phyloP scores from a whole-genome alignment of 2,113 vertebrate species.

The Triplophysa tibetana region DNA sequence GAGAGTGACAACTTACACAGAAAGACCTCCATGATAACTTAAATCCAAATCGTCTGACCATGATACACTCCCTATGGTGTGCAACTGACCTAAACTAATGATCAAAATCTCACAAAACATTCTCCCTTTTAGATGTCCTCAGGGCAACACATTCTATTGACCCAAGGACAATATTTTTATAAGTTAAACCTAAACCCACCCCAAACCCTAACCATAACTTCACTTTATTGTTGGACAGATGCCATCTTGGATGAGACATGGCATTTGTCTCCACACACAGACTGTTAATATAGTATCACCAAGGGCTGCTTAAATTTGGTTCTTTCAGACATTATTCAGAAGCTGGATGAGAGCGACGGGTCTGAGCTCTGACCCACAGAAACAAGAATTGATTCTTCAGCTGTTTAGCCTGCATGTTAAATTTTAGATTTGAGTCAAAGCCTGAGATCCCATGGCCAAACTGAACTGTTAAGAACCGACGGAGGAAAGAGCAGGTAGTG shows the following conservation, averaged over 20 bases:
- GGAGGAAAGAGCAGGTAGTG: constrained; percentile 38
- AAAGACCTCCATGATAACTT: too few species aligned
- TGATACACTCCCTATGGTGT: too few species aligned
- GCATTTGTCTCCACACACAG: not conserved
- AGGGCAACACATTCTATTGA: too few species aligned
- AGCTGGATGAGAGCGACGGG: not conserved
- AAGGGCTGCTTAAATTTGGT: too few species aligned
- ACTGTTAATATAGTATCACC: not conserved
- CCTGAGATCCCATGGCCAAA: constrained; percentile 34
- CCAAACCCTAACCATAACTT: too few species aligned
- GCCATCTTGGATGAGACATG: not conserved
- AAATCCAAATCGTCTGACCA: too few species aligned
- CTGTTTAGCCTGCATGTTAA: constrained; percentile 62
- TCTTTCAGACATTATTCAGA: not conserved
- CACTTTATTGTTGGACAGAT: not conserved
- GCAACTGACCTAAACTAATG: too few species aligned
- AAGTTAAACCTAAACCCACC: too few species aligned
- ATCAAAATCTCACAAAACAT: too few species aligned
- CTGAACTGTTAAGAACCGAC: constrained; percentile 67
- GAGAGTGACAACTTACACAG: too few species aligned
- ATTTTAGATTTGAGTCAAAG: constrained; percentile 62
- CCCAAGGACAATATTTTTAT: too few species aligned
- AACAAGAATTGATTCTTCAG: constrained; percentile 54
- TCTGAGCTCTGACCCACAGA: constrained; percentile 26
- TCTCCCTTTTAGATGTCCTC: too few species aligned